Conservation (phyloP, 1,140 invertebrate genomes). For the Hylaeus volcanicus region DNA sequence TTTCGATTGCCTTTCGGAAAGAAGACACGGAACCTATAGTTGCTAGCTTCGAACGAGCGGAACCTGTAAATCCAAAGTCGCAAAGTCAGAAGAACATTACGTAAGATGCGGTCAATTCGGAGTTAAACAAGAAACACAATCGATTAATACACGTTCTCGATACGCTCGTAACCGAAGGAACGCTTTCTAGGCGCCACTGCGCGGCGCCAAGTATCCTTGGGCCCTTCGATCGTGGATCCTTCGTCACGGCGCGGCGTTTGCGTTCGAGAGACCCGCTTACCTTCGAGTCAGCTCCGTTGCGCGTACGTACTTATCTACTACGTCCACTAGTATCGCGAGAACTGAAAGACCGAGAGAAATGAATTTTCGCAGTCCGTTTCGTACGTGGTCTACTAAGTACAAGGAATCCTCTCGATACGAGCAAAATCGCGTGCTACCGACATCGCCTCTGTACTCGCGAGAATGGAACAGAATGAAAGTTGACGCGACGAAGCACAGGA, state of each 20-base stretch:
- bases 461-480: background rate
- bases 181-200: no score
- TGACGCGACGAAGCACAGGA: background rate
- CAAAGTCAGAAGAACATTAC: no score
- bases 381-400: conserved; percentile 49
- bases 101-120: no score
- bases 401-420: conserved; percentile 25
- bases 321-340: no score
- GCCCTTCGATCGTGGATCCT: background rate
- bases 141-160: background rate
- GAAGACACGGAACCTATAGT: no score
- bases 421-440: background rate
- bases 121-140: no score
- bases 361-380: conserved; percentile 33
- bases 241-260: no score
- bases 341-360: conserved; percentile 21
- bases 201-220: conserved; percentile 3
- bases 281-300: conserved; percentile 19
- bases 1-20: no score
- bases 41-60: no score
- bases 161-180: background rate
- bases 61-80: no score
- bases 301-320: no score
- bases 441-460: background rate
- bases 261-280: conserved; percentile 12